These are phyloP conservation scores for Drosophila teissieri DNA, from an alignment of 1,140 invertebrate species.

Conservation along the genomic window DNA sequence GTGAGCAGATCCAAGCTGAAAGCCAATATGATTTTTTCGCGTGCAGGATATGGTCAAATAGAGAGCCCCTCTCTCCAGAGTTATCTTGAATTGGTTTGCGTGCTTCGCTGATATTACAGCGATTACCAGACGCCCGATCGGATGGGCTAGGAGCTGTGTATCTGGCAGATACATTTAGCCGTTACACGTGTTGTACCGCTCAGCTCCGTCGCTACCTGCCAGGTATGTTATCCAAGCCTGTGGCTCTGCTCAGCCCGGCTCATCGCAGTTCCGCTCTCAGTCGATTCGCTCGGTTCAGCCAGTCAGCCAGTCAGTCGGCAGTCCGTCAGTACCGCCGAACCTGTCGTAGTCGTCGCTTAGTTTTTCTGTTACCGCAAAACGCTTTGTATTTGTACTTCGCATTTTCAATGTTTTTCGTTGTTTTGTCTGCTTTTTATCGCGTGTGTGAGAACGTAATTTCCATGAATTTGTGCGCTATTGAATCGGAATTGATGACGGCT, in stretches of 20 bases:
- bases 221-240: conserved; percentile 41
- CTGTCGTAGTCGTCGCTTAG: conserved; percentile 64
- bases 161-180: conserved; percentile 54
- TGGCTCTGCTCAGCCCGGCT: conserved; percentile 21
- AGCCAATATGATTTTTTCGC: conserved; percentile 3
- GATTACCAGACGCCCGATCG: conserved; percentile 63
- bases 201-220: conserved; percentile 44
- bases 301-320: conserved; percentile 29
- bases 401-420: conserved; percentile 40
- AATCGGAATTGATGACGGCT: conserved; percentile 68
- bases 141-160: conserved; percentile 62
- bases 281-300: too few species aligned
- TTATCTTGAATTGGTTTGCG: conserved; percentile 46
- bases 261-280: conserved; percentile 30
- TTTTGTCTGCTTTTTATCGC: conserved; percentile 31
- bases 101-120: conserved; percentile 69
- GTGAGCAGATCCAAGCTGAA: not conserved
- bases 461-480: conserved; percentile 69
- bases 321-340: conserved; percentile 57
- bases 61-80: conserved; percentile 2
- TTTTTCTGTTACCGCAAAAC: conserved; percentile 42
- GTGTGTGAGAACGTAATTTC: conserved; percentile 69
- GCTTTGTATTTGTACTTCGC: conserved; percentile 6
- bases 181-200: conserved; percentile 66
- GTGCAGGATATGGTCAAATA: conserved; percentile 21